Evolutionary conservation across 2,797 vertebrate genomes (phyloP).

Genomic region (Lophius americanus): DNA sequence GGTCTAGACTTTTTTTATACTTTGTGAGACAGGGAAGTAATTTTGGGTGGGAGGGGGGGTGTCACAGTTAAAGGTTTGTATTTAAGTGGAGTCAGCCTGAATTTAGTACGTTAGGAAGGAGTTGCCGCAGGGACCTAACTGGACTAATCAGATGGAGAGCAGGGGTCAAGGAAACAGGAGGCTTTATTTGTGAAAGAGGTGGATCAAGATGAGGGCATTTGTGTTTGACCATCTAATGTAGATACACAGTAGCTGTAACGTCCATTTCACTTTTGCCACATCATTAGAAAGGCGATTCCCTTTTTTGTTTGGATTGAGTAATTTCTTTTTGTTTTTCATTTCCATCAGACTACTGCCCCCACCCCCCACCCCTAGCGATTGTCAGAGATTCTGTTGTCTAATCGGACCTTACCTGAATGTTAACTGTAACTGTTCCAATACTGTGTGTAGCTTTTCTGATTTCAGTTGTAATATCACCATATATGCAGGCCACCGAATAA

Average conservation of each 20-base stretch:
- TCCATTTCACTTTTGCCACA: constrained; percentile 52
- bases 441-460: constrained; percentile 75
- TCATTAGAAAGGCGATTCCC: constrained; percentile 41
- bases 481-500: constrained; percentile 57
- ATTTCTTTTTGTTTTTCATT: constrained; percentile 45
- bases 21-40: constrained; percentile 69
- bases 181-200: constrained; percentile 36
- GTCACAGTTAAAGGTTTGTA: constrained; percentile 74
- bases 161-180: constrained; percentile 17
- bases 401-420: constrained; percentile 76
- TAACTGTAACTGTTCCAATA: constrained; percentile 74
- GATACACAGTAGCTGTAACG: constrained; percentile 64
- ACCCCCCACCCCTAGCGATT: too few species aligned
- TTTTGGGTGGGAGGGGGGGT: constrained; percentile 55
- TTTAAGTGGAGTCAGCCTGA: constrained; percentile 75
- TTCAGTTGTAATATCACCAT: constrained; percentile 65
- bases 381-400: constrained; percentile 56
- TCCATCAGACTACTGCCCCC: constrained; percentile 62
- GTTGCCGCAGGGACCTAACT: constrained; percentile 50
- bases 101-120: constrained; percentile 67
- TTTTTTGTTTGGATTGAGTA: constrained; percentile 57
- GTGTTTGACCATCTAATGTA: constrained; percentile 58
- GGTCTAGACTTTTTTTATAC: constrained; percentile 74
- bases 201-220: constrained; percentile 54
- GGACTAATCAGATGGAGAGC: constrained; percentile 43